Evolutionary conservation across 2,797 vertebrate genomes (phyloP).

Genomic region (Ispidina picta): DNA sequence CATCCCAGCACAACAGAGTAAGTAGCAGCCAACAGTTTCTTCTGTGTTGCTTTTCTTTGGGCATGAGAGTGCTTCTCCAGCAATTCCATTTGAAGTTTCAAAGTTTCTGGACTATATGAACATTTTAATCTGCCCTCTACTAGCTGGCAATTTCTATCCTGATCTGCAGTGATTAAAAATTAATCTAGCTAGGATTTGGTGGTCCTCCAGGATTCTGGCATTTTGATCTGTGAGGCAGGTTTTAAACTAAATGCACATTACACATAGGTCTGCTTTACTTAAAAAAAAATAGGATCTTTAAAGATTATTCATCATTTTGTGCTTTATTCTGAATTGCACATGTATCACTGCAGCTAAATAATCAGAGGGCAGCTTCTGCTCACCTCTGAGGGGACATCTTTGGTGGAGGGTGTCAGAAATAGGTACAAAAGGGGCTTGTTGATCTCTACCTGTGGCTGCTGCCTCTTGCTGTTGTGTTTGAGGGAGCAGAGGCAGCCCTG

Average conservation of each 20-base stretch:
- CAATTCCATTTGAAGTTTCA: neutral
- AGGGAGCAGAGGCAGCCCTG: neutral
- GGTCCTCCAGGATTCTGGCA: neutral
- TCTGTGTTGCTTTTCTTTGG: neutral
- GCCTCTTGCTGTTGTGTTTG: fast-evolving
- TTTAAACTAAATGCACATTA: slow-evolving; percentile 22
- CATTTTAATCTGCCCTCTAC: slow-evolving; percentile 7
- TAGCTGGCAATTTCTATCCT: slow-evolving; percentile 6
- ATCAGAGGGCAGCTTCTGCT: neutral
- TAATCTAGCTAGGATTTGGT: slow-evolving; percentile 31
- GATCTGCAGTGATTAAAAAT: slow-evolving; percentile 37
- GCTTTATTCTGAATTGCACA: neutral
- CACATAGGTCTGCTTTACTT: neutral
- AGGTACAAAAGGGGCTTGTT: neutral
- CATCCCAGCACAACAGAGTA: neutral
- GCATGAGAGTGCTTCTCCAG: neutral
- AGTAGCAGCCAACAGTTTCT: neutral
- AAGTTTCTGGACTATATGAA: neutral
- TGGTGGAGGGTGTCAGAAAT: neutral
- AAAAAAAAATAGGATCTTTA: neutral
- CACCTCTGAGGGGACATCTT: neutral
- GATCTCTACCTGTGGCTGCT: neutral
- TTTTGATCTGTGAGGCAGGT: slow-evolving; percentile 19
- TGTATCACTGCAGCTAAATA: neutral
- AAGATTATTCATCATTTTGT: neutral